Evolutionary conservation across 2,113 vertebrate genomes (phyloP), one percentile per base, ranked within the genome.

Genomic region (Verasper variegatus): DNA sequence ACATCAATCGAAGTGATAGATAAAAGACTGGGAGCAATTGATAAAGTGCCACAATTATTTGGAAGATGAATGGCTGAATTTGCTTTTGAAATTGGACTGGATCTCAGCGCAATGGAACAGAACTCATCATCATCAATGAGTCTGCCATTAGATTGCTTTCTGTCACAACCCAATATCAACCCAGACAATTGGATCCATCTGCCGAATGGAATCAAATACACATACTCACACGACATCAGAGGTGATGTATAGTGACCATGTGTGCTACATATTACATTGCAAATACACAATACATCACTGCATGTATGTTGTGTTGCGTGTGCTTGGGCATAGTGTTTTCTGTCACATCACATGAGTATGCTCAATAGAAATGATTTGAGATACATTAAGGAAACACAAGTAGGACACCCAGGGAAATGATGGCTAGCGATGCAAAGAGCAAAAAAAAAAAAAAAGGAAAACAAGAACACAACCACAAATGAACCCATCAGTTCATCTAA

Each of bases 1-100:
- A 91, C 92, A 94, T 94, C 92, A 93, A 92, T 94, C 89, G 91
- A 91, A 94, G 86, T 92, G 92, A 94, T 93, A 93, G 93, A 95
- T 94, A 94, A 92, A 93, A 93, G 89, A 91, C 87, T 90, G 88
- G 84, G 89, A 89, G 88, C 83, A 88, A 92, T 91, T 93, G 93
- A 94, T 94, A 87, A 93, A 94, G 90, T 91, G 92, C 92, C 92
- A 94, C 92, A 90, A 93, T 94, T 94, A 94, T 88, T 91, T 91
- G 90, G 84, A 93, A 94, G 94, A 94, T 81, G 82, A 94, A 94
- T 94, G 90, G 88, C 74, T 90, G 91, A 94, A 94, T 94, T 93
- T 94, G 94, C 90, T 92, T 91, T 92, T 92, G 88, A 91, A 93
- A 94, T 92, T 92, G 93, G 88, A 94, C 90, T 86, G 91, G 91